Evolutionary conservation across 2,888 invertebrate genomes (phyloP).

Genomic region (Sesia apiformis): DNA sequence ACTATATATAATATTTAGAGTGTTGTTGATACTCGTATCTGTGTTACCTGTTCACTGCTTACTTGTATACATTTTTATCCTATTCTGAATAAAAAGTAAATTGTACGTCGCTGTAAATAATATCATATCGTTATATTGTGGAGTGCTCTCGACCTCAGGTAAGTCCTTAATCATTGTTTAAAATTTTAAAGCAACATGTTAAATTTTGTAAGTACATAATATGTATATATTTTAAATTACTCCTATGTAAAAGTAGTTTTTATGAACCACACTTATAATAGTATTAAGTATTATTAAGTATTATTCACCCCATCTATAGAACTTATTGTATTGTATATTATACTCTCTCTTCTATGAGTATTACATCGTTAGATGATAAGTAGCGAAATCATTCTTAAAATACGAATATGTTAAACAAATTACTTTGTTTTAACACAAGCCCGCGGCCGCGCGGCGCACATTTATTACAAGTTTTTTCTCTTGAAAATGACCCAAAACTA

Average conservation of each 20-base stretch:
- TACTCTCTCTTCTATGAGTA: no score
- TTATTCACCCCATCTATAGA: no score
- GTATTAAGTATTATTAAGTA: no score
- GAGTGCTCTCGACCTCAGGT: conserved; percentile 32
- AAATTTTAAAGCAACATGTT: not conserved
- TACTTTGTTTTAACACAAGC: no score
- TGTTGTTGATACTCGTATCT: conserved; percentile 66
- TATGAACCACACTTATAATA: not conserved
- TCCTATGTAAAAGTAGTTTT: not conserved
- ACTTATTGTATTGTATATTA: no score
- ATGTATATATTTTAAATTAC: not conserved
- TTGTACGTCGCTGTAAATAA: conserved; percentile 46
- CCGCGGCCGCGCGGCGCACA: no score
- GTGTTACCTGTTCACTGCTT: conserved; percentile 72
- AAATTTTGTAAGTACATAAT: not conserved
- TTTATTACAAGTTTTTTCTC: no score
- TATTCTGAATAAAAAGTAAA: conserved; percentile 37
- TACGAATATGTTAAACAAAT: no score
- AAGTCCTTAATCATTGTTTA: conserved; percentile 15
- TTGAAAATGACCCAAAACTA: no score
- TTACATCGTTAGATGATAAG: no score
- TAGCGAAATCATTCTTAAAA: no score
- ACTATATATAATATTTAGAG: conserved; percentile 55
- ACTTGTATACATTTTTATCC: conserved; percentile 53
- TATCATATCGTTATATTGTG: conserved; percentile 10